A percentile compares a stretch with the other conserved stretches of the same genome.
These are phyloP conservation scores for Danio jaintianensis DNA, from an alignment of 2,797 vertebrate species.

Conservation along the genomic window DNA sequence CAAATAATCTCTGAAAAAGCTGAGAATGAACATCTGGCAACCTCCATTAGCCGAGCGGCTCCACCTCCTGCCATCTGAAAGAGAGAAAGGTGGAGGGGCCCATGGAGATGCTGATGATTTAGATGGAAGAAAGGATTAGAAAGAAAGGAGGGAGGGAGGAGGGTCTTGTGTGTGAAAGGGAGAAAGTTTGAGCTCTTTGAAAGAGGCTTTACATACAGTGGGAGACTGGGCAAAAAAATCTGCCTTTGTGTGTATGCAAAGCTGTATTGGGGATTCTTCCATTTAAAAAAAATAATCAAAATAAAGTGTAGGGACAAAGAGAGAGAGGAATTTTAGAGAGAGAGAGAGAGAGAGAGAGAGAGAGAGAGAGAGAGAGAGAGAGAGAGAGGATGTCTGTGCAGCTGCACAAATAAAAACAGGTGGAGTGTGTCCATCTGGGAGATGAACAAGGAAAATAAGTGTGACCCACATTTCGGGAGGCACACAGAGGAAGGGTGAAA, in stretches of 20 bases:
- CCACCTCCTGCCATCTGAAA: slow-evolving; percentile 19
- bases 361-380: slow-evolving; percentile 47
- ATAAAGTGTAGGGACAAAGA: slow-evolving; percentile 21
- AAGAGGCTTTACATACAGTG: slow-evolving; percentile 42
- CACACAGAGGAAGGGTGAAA: slow-evolving; percentile 29
- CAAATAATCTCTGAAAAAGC: slow-evolving; percentile 35
- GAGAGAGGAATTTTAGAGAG: slow-evolving; percentile 41
- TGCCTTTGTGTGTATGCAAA: slow-evolving; percentile 26
- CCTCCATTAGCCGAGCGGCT: slow-evolving; percentile 34
- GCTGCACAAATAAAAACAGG: slow-evolving; percentile 72
- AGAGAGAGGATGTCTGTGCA: slow-evolving; percentile 64
- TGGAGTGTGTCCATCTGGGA: slow-evolving; percentile 63
- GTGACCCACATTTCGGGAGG: slow-evolving; percentile 55
- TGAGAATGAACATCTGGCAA: slow-evolving; percentile 53
- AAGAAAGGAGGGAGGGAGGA: background rate
- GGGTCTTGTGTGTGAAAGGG: slow-evolving; percentile 24
- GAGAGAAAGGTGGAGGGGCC: slow-evolving; percentile 23
- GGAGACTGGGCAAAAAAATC: slow-evolving; percentile 5
- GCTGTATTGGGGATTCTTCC: background rate
- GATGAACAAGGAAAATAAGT: slow-evolving; percentile 51
- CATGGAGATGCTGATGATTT: slow-evolving; percentile 41
- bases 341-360: slow-evolving; percentile 58
- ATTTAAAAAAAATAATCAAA: slow-evolving; percentile 12
- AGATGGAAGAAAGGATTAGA: slow-evolving; percentile 46
- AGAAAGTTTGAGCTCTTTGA: slow-evolving; percentile 20